Base-by-base conservation (phyloP, 53 echinoderm and acorn worm genomes). In the Luidia sarsii region DNA sequence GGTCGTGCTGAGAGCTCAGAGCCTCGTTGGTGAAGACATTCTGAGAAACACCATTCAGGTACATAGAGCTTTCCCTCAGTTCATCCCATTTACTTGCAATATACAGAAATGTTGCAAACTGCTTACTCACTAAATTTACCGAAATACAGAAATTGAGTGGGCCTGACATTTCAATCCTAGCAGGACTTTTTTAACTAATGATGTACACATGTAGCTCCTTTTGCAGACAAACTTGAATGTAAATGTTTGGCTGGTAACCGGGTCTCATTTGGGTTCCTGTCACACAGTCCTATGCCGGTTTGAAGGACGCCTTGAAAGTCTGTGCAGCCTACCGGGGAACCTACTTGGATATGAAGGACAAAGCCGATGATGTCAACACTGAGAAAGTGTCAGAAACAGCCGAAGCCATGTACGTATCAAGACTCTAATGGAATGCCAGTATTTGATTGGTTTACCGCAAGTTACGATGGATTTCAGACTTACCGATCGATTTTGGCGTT, bases 281-380 rank as follows among this genome's bases (percentile, higher is more conserved):
- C 6, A 27, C 66, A 33, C 85, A 96, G 97, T 96, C 97, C 0
- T 93, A 93, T 60, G 89, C 97, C 48, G 92, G 97, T 33, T 39
- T 93, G 63, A 96, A 96, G 54, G 91, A 91, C 49, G 97, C 97
- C 0, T 65, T 96, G 55, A 85, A 89, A 33, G 92, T 96, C 18
- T 91, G 97, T 57, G 97, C 97, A 32, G 97, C 97, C 0, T 96
- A 93, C 82, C 80, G 97, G 13, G 97, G 97, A 3, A 96, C 97
- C 39, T 95, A 96, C 70, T 75, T 96, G 16, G 97, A 96, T 85
- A 92, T 72, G 88, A 96, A 96, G 67, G 93, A 96, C 67, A 93
- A 63, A 46, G 96, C 90, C 31, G 96, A 96, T 80, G 90, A 84
- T 27, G 71, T 96, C 55, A 96, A 96, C 36, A 75, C 86, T 39